Evolutionary conservation across 2,797 vertebrate genomes (phyloP).

Genomic region (Lithobates pipiens): DNA sequence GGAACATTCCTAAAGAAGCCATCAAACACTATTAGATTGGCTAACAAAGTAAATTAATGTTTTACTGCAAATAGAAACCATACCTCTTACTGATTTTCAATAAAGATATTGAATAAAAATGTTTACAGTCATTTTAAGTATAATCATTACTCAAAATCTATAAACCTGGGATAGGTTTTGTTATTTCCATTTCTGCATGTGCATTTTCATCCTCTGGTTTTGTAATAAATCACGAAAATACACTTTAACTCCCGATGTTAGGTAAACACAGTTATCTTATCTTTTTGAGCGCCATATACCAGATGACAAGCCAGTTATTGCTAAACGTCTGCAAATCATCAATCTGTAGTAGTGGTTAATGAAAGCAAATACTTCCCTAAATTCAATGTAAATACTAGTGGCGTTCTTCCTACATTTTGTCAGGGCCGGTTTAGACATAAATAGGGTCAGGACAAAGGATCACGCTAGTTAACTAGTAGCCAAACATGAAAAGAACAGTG

Average conservation of each 20-base stretch:
- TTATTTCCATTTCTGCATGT: neutral
- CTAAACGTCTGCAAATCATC: neutral
- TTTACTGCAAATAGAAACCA: neutral
- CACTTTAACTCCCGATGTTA: neutral
- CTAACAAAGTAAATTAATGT: neutral
- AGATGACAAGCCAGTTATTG: neutral
- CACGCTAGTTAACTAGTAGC: neutral
- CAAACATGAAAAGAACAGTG: neutral
- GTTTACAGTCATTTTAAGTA: neutral
- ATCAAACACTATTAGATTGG: neutral
- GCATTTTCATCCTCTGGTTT: neutral
- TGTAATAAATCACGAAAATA: neutral
- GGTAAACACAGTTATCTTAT: slow-evolving; percentile 2
- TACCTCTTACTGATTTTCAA: too few species aligned
- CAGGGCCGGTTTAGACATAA: neutral
- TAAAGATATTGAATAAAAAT: neutral
- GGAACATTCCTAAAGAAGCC: too few species aligned
- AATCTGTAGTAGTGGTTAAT: neutral
- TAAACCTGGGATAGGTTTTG: neutral
- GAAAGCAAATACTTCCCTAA: neutral
- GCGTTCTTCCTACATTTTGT: neutral
- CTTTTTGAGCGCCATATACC: neutral
- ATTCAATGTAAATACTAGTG: neutral
- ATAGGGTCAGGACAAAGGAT: neutral
- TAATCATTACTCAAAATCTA: neutral